Percentiles rank a stretch among this genome's conserved stretches.
phyloP scores from a whole-genome alignment of 2,797 vertebrate genomes.

The Sorex maritimensis region DNA sequence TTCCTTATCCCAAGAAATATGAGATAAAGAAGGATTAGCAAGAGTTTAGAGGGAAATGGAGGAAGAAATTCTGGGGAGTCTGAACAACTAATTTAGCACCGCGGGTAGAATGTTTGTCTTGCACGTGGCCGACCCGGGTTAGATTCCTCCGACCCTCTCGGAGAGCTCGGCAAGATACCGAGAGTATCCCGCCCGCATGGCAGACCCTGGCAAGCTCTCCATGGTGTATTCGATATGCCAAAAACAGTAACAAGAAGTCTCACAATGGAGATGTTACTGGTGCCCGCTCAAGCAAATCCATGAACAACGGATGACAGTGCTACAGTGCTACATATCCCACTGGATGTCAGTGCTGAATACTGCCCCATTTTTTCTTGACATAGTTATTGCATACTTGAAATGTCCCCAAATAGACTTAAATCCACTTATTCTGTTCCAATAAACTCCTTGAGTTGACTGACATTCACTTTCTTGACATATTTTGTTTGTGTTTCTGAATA shows the following conservation, averaged over 20 bases:
- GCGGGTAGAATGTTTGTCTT: too few species aligned
- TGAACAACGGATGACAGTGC: too few species aligned
- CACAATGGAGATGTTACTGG: too few species aligned
- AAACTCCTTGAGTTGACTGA: conserved; percentile 64
- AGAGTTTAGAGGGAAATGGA: conserved; percentile 53
- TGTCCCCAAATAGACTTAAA: conserved; percentile 61
- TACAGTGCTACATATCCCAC: neutral
- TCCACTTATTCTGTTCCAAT: conserved; percentile 58
- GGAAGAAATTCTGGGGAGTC: conserved; percentile 22
- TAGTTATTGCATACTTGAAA: conserved; percentile 42
- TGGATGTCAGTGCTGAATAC: conserved; percentile 37
- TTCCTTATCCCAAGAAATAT: conserved; percentile 67
- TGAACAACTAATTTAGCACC: conserved; percentile 59
- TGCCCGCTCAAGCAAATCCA: too few species aligned
- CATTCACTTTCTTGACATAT: conserved; percentile 72
- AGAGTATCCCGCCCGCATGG: too few species aligned
- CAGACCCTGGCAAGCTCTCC: too few species aligned
- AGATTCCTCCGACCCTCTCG: too few species aligned
- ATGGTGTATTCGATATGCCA: too few species aligned
- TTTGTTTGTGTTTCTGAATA: conserved; percentile 75
- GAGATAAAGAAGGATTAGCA: conserved; percentile 10
- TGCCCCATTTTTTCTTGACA: conserved; percentile 62
- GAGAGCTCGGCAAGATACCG: too few species aligned
- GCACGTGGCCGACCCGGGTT: too few species aligned
- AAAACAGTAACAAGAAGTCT: too few species aligned